Base-by-base conservation (phyloP, 2,113 vertebrate species). In the Phasianus colchicus region DNA sequence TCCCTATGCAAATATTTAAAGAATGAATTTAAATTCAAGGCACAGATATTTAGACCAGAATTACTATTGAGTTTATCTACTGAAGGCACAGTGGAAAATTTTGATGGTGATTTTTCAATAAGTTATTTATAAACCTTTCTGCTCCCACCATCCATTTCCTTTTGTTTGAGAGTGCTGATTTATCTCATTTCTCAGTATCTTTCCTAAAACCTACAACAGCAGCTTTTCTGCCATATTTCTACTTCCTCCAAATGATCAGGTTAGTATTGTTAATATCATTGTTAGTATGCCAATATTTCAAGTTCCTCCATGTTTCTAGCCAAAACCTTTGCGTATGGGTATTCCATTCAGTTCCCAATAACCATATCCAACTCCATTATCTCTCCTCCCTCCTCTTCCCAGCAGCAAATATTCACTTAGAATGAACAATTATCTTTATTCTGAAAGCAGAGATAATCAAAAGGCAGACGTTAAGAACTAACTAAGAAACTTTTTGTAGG, bases 1-100 rank as follows among this genome's bases (percentile, higher is more conserved):
- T 78, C 75, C 47, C 55, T 88, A 19, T 88, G 57, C 84, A 88
- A 92, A 95, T 93, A 96, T 93, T 93, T 90, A 50, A 80, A 80
- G 22, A 91, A 16, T 2, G 4, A 85, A 93, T 92, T 92, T 75
- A 83, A 89, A 95, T 96, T 95, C 67, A 80, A 91, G 69, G 38
- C 78, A 76, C 64, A 89, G 60, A 74, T 64, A 64, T 85, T 91
- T 80, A 42, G 71, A 58, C 5, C 43, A 87, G 67, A 91, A 80
- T 52, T 74, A 10, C 55, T 85, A 67, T 42, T 61, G 50, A 74
- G 38, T 13, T 92, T 86, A 74, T 72, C 47, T 71, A 1, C 3
- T 20, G 67, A 86, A 93, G 34, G 17, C 30, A 47, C 6, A 74
- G 19, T 19, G 66, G 38, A 82, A 85, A 64, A 22, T 42, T 40